Evolutionary conservation across 2,797 vertebrate genomes (phyloP).

Genomic region (Mormyrus proboscirostris): DNA sequence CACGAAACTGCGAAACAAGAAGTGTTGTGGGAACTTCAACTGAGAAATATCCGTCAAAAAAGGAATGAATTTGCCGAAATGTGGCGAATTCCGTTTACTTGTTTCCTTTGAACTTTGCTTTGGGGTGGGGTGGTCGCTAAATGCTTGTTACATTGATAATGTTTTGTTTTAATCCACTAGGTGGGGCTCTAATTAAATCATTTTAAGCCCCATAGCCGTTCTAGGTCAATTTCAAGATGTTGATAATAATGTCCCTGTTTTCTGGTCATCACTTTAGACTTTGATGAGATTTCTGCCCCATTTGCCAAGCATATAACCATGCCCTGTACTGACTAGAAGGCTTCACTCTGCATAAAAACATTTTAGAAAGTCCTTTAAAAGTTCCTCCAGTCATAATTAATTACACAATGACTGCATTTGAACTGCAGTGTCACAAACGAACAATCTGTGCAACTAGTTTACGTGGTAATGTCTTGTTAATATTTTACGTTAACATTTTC

Average conservation of each 20-base stretch:
- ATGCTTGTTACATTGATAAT: not conserved
- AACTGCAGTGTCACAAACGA: not conserved
- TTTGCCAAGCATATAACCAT: conserved; percentile 1
- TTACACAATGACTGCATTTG: not conserved
- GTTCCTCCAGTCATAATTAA: not conserved
- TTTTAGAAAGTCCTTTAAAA: conserved; percentile 10
- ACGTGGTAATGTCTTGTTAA: not conserved
- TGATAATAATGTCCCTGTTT: not conserved
- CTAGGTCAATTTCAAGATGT: not conserved
- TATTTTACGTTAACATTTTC: not conserved
- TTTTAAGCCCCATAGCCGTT: not conserved
- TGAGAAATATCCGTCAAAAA: not conserved
- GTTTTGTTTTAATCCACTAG: conserved; percentile 3
- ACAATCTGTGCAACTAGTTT: not conserved
- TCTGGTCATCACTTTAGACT: not conserved
- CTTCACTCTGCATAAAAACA: not conserved
- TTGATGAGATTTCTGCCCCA: not conserved
- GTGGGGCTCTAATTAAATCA: not conserved
- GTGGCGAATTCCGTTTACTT: not conserved
- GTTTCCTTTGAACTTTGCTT: not conserved
- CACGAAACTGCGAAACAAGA: not conserved
- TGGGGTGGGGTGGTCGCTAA: not conserved
- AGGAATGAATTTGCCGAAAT: not conserved
- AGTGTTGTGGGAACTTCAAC: not conserved
- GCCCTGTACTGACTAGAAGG: not conserved